Evolutionary conservation across 2,888 invertebrate genomes (phyloP).

Genomic region (Limnephilus lunatus): DNA sequence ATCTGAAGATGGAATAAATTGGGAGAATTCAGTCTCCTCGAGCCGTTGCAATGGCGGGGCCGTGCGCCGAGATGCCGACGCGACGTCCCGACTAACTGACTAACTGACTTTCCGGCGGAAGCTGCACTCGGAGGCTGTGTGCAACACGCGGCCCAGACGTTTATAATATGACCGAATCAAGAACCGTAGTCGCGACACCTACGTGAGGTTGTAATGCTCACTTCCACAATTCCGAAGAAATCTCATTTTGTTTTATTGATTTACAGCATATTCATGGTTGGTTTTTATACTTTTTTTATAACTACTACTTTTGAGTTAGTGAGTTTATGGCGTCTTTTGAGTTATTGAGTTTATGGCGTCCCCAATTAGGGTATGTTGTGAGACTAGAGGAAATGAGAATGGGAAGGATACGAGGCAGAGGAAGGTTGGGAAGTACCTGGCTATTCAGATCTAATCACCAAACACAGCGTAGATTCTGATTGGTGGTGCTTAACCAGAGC

Average conservation of each 20-base stretch:
- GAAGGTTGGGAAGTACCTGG: too few relatives aligned
- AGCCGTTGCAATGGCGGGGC: constrained; percentile 21
- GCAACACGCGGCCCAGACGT: constrained; percentile 19
- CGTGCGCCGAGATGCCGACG: constrained; percentile 16
- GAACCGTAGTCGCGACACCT: background rate
- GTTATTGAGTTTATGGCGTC: too few relatives aligned
- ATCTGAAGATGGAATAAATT: constrained; percentile 58
- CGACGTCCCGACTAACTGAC: background rate
- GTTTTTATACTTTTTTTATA: too few relatives aligned
- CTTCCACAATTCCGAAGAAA: background rate
- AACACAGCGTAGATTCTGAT: too few relatives aligned
- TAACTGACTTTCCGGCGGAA: constrained; percentile 45
- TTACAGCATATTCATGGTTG: background rate
- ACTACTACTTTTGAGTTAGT: too few relatives aligned
- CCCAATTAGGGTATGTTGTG: too few relatives aligned
- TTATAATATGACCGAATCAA: background rate
- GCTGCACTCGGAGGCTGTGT: constrained; percentile 6
- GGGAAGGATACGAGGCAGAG: too few relatives aligned
- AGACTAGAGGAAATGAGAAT: too few relatives aligned
- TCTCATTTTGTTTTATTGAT: background rate
- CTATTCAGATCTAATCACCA: too few relatives aligned
- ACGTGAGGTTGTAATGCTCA: background rate
- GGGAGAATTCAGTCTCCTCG: constrained; percentile 50
- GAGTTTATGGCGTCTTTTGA: too few relatives aligned
- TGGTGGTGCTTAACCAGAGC: too few relatives aligned